A percentile compares a stretch with the other conserved stretches of the same genome.
phyloP scores from a whole-genome alignment of 2,113 vertebrate genomes.

The Bubo blakistoni region DNA sequence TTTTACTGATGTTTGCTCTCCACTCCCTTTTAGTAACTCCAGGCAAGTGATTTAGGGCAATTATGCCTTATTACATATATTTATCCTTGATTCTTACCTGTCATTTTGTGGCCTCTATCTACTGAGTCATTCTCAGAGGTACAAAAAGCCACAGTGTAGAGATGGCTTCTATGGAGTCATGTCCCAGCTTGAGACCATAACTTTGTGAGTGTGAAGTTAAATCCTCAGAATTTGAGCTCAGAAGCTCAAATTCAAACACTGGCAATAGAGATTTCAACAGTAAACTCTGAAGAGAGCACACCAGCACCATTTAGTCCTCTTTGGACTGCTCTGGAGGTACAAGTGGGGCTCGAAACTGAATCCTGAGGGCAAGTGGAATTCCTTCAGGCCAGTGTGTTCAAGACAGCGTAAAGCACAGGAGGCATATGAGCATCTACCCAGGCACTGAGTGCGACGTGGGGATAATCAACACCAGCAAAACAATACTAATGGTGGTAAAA shows the following conservation, averaged over 20 bases:
- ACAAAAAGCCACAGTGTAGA: background rate
- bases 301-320: background rate
- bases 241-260: background rate
- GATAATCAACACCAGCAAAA: background rate
- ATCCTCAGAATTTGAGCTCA: background rate
- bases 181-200: background rate
- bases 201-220: background rate
- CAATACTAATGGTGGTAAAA: background rate
- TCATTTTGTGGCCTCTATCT: background rate
- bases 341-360: background rate
- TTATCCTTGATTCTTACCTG: background rate
- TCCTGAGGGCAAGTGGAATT: background rate
- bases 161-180: background rate
- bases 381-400: background rate
- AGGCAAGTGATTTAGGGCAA: slow-evolving; percentile 15
- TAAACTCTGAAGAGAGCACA: background rate
- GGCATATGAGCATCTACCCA: background rate
- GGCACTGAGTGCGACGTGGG: too few species aligned
- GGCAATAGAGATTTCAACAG: background rate
- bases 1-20: background rate
- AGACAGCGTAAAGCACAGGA: background rate
- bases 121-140: background rate
- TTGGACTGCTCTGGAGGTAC: background rate
- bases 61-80: background rate
- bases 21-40: background rate